Evolutionary conservation across 2,797 vertebrate species (phyloP).

Genomic region (Heliangelus exortis): DNA sequence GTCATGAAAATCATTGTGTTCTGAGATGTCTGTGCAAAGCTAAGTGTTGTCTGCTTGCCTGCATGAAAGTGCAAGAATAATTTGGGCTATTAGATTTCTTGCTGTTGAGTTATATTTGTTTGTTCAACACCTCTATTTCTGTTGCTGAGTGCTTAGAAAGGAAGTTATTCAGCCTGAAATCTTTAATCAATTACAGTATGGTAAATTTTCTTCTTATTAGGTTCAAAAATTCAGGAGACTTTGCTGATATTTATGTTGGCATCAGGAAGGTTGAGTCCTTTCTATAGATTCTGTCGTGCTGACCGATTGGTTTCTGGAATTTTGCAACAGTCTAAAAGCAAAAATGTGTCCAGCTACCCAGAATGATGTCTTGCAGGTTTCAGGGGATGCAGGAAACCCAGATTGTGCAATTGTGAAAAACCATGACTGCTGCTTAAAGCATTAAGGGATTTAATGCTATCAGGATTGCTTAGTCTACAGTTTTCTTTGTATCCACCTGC

Average conservation of each 20-base stretch:
- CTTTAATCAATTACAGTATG: background rate
- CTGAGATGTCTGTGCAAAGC: constrained; percentile 40
- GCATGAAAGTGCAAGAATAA: constrained; percentile 34
- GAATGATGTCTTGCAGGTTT: background rate
- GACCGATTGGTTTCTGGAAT: background rate
- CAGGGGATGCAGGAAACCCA: background rate
- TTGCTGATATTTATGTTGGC: background rate
- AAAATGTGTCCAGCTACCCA: background rate
- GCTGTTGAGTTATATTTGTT: constrained; percentile 20
- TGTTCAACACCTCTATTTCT: constrained; percentile 6
- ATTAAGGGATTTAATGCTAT: background rate
- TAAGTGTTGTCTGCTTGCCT: constrained; percentile 50
- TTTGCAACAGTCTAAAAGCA: background rate
- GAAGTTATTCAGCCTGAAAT: background rate
- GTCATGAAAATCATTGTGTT: constrained; percentile 22
- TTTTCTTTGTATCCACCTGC: background rate
- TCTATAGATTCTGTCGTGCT: background rate
- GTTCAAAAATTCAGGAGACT: background rate
- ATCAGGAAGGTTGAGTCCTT: background rate
- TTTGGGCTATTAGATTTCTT: constrained; percentile 22
- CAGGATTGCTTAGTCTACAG: accelerated
- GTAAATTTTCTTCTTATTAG: background rate
- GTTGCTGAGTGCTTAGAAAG: background rate
- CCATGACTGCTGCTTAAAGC: background rate
- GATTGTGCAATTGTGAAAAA: background rate